Evolutionary conservation across 64 coral and sea anemone species (phyloP).

Genomic region (Montipora cactus): DNA sequence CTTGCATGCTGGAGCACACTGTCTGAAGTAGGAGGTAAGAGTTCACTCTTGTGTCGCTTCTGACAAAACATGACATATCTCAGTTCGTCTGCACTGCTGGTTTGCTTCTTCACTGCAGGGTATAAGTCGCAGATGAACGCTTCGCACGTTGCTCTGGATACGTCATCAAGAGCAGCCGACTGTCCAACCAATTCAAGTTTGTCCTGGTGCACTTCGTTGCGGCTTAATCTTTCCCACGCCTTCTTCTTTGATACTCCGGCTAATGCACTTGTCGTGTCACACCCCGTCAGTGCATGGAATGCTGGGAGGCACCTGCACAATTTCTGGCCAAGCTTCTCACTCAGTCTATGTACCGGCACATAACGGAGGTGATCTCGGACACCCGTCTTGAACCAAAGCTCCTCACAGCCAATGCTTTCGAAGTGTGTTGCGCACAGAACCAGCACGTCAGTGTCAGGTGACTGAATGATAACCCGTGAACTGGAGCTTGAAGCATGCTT

Average conservation of each 20-base stretch:
- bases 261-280: conserved; percentile 46
- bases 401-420: background rate
- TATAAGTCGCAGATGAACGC: conserved; percentile 46
- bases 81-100: background rate
- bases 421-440: conserved; percentile 8
- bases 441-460: conserved; percentile 55
- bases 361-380: conserved; percentile 37
- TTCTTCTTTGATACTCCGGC: conserved; percentile 58
- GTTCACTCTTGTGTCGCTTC: too few species aligned
- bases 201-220: conserved; percentile 52
- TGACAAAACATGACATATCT: too few species aligned
- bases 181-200: conserved; percentile 34
- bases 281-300: conserved; percentile 57
- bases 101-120: conserved; percentile 5
- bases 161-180: background rate
- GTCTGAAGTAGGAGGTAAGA: too few species aligned
- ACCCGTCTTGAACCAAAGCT: conserved; percentile 32
- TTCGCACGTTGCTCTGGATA: conserved; percentile 9
- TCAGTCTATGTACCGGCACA: conserved; percentile 15
- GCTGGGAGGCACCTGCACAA: conserved; percentile 47
- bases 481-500: background rate
- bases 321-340: background rate
- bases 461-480: conserved; percentile 45
- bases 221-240: background rate
- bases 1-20: too few species aligned